phyloP scores from a whole-genome alignment of 2,797 vertebrate genomes.

The Hirundo rustica region DNA sequence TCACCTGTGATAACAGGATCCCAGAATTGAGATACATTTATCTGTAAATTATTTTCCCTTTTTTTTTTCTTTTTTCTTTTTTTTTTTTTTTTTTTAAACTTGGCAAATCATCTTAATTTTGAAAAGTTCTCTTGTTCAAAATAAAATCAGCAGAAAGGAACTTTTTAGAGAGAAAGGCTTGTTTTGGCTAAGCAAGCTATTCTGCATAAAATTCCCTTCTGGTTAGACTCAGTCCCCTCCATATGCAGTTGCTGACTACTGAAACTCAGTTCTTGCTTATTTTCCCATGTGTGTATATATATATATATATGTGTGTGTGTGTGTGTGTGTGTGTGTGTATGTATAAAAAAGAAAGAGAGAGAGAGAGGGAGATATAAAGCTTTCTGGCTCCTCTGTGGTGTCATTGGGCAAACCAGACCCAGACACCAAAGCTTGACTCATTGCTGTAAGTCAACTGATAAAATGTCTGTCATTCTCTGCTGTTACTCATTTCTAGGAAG shows the following conservation, averaged over 20 bases:
- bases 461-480: not conserved
- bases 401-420: not conserved
- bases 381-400: not conserved
- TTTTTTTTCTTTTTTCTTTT: not conserved
- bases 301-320: too few relatives aligned
- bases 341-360: too few relatives aligned
- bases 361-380: not conserved
- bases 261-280: not conserved
- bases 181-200: not conserved
- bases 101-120: not conserved
- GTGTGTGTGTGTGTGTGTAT: too few relatives aligned
- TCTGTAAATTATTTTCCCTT: not conserved
- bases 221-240: not conserved
- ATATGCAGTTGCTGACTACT: not conserved
- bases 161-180: not conserved
- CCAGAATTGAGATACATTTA: not conserved
- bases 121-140: not conserved
- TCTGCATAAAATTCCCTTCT: not conserved
- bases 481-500: not conserved
- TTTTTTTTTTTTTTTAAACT: too few relatives aligned
- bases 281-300: not conserved
- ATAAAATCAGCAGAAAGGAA: not conserved
- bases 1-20: not conserved
- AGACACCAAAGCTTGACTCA: not conserved
- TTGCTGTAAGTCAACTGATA: not conserved